These are phyloP conservation scores for Callorhinus ursinus DNA, from an alignment of 2,113 vertebrate genomes.

Conservation along the genomic window DNA sequence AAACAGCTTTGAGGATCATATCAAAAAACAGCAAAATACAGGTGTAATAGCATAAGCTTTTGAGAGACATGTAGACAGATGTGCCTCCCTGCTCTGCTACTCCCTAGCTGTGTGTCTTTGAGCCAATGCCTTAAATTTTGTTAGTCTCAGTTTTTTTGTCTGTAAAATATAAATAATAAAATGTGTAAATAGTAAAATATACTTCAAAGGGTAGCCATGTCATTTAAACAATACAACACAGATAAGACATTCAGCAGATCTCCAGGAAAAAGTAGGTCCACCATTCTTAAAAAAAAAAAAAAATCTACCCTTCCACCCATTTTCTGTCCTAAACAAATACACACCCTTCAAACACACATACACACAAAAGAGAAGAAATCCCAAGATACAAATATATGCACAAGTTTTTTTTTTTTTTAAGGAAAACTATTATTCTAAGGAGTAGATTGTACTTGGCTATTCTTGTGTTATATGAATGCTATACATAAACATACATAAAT, in stretches of 20 bases:
- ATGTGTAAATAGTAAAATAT: background rate
- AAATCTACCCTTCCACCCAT: fast-evolving
- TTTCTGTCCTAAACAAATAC: background rate
- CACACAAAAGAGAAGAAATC: background rate
- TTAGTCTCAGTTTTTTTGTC: background rate
- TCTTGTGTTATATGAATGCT: background rate
- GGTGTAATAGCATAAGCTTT: background rate
- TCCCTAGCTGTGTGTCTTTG: background rate
- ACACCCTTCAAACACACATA: background rate
- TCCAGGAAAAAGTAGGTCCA: background rate
- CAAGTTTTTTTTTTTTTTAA: background rate
- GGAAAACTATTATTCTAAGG: background rate
- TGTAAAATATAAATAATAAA: background rate
- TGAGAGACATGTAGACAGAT: background rate
- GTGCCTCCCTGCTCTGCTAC: background rate
- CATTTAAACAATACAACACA: conserved; percentile 18
- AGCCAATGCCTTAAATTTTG: background rate
- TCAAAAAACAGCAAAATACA: background rate
- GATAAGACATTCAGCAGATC: background rate
- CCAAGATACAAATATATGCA: background rate
- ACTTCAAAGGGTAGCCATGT: background rate
- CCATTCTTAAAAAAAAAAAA: background rate
- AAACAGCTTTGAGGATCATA: background rate
- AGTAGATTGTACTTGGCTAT: background rate
- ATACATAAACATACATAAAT: background rate